A percentile compares a stretch with the other conserved stretches of the same genome.
phyloP scores from a whole-genome alignment of 2,797 vertebrate genomes.

The Pagetopsis macropterus region DNA sequence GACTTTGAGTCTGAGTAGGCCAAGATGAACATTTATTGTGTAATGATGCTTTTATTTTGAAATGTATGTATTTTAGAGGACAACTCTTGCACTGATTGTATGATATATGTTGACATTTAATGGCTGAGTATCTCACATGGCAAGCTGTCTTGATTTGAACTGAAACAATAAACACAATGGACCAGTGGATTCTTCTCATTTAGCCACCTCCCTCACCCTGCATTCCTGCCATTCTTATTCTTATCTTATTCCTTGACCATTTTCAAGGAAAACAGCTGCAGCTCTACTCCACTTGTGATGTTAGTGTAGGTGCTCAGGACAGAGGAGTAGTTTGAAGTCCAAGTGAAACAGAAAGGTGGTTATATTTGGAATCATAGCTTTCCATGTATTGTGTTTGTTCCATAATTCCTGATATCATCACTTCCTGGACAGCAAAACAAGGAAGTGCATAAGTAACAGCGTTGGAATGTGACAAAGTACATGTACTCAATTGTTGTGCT shows the following conservation, averaged over 20 bases:
- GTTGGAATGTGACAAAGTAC: no score
- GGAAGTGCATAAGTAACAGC: not conserved
- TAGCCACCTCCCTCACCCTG: constrained; percentile 22
- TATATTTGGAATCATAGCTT: constrained; percentile 39
- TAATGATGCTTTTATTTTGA: constrained; percentile 27
- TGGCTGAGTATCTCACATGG: constrained; percentile 33
- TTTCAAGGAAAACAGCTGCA: constrained; percentile 36
- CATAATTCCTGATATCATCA: constrained; percentile 49
- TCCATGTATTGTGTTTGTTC: constrained; percentile 50
- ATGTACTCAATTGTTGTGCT: no score
- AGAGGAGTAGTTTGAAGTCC: not conserved
- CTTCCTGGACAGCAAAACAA: constrained; percentile 47
- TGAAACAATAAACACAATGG: constrained; percentile 65
- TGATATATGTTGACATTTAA: constrained; percentile 12
- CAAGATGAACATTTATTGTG: constrained; percentile 32
- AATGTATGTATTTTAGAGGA: constrained; percentile 26
- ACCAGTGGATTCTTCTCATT: constrained; percentile 30
- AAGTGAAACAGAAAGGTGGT: constrained; percentile 38
- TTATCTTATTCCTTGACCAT: constrained; percentile 15
- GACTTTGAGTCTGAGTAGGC: not conserved
- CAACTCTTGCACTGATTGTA: constrained; percentile 32
- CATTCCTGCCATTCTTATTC: constrained; percentile 40
- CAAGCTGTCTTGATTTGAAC: constrained; percentile 39
- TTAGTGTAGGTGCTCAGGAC: constrained; percentile 25
- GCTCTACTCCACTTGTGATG: constrained; percentile 30